Conservation (phyloP, 1,140 invertebrate species). For the Pentalonia nigronervosa region DNA sequence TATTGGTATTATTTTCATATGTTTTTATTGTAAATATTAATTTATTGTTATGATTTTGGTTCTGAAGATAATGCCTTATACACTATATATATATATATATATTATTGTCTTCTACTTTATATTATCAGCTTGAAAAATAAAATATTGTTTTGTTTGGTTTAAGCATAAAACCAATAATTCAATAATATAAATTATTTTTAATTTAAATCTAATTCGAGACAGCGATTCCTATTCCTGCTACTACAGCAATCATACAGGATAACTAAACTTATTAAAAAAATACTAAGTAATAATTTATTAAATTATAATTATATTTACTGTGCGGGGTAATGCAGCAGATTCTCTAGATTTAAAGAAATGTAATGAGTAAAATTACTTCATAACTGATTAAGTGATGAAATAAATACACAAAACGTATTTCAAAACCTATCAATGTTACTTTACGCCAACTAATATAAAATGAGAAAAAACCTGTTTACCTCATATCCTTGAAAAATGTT, state of each 20-base stretch:
- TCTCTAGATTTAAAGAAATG: background rate
- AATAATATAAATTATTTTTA: background rate
- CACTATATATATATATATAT: background rate
- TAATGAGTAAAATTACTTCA: background rate
- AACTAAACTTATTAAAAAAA: background rate
- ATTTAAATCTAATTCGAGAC: background rate
- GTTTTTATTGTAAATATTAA: conserved; percentile 24
- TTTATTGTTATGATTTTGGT: background rate
- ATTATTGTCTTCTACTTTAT: background rate
- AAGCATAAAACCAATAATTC: background rate
- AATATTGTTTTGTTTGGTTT: conserved; percentile 21
- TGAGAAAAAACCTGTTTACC: background rate
- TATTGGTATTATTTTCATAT: conserved; percentile 10
- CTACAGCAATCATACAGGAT: background rate
- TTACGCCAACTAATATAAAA: background rate
- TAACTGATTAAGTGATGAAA: background rate
- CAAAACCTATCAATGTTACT: background rate
- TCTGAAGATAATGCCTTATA: background rate
- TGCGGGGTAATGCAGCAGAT: background rate
- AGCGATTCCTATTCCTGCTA: background rate
- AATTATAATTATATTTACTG: background rate
- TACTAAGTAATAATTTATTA: no score
- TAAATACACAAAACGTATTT: background rate
- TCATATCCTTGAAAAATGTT: background rate
- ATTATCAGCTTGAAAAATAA: conserved; percentile 7